Conservation (phyloP, 2,888 invertebrate species). For the Spicauda simplicius region DNA sequence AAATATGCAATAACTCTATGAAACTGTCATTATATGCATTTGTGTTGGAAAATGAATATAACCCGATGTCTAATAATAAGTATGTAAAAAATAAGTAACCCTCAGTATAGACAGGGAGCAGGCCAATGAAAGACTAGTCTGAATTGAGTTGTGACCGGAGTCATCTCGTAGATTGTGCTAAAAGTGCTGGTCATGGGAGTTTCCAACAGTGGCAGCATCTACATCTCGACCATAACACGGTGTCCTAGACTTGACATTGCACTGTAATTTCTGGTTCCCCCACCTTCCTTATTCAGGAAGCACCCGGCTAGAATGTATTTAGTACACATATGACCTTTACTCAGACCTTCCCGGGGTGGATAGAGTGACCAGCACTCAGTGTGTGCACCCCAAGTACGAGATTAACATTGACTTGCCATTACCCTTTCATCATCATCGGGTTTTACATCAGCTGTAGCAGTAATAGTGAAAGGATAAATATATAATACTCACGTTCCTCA, state of each 20-base stretch:
- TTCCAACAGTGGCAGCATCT: slow-evolving; percentile 86
- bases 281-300: slow-evolving; percentile 86
- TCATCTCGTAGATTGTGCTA: slow-evolving; percentile 91
- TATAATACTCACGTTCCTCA: slow-evolving; percentile 88
- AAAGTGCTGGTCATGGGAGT: slow-evolving; percentile 89
- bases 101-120: slow-evolving; percentile 76
- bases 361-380: slow-evolving; percentile 86
- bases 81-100: slow-evolving; percentile 51
- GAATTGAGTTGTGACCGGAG: slow-evolving; percentile 90
- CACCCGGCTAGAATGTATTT: slow-evolving; percentile 89
- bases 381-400: slow-evolving; percentile 90
- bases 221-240: slow-evolving; percentile 75
- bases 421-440: slow-evolving; percentile 79
- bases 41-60: too few species aligned
- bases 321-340: slow-evolving; percentile 83
- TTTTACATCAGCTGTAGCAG: slow-evolving; percentile 31
- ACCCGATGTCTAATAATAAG: too few species aligned
- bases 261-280: slow-evolving; percentile 90
- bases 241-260: slow-evolving; percentile 80
- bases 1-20: too few species aligned
- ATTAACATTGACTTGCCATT: slow-evolving; percentile 88
- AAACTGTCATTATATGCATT: too few species aligned
- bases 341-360: slow-evolving; percentile 93
- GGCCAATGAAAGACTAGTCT: slow-evolving; percentile 92
- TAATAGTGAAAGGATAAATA: background rate